Evolutionary conservation across 2,113 vertebrate species (phyloP).

Genomic region (Corythaixoides concolor): DNA sequence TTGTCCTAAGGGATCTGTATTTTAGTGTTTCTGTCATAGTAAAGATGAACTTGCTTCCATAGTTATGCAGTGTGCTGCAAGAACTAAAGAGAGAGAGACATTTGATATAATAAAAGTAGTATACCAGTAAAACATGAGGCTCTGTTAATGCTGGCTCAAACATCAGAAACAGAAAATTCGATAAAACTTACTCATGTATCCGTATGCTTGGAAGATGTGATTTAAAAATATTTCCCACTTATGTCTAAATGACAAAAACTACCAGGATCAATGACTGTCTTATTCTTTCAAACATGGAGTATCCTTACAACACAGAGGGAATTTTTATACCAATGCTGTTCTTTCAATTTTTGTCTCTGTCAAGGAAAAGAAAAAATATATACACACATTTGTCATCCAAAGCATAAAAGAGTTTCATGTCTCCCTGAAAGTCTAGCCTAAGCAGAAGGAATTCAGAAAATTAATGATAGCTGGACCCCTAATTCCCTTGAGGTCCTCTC

Average conservation of each 20-base stretch:
- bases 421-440: background rate
- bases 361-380: background rate
- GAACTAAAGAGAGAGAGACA: background rate
- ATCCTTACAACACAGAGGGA: background rate
- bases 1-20: background rate
- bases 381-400: background rate
- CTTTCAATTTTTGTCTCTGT: background rate
- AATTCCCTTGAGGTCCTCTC: background rate
- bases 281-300: background rate
- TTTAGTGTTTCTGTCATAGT: background rate
- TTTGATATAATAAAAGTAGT: background rate
- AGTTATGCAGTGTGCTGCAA: background rate
- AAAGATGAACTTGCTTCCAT: background rate
- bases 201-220: background rate
- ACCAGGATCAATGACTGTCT: background rate
- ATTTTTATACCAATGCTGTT: background rate
- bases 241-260: background rate
- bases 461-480: background rate
- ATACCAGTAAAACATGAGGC: background rate
- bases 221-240: constrained; percentile 3
- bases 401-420: background rate
- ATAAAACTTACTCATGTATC: background rate
- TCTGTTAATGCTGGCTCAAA: background rate
- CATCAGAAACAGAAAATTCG: background rate
- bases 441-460: background rate